Conservation (phyloP, 2,797 vertebrate species). For the Pogonophryne albipinna region DNA sequence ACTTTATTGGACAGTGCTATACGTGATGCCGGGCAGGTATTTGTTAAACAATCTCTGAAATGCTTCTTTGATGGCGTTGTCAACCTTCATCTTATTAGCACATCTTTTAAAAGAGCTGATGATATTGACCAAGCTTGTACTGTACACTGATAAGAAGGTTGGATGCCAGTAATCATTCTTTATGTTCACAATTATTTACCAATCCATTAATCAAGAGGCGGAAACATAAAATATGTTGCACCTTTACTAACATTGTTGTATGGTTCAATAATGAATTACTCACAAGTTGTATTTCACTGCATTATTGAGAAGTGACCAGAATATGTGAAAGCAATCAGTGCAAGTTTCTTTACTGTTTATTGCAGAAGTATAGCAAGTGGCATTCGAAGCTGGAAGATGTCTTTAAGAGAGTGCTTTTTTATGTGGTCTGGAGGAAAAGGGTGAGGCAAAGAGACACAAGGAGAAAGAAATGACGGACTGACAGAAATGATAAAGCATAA, state of each 20-base stretch:
- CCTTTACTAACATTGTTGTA: not conserved
- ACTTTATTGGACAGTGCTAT: constrained; percentile 23
- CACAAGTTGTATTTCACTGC: not conserved
- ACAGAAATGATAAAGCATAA: constrained; percentile 33
- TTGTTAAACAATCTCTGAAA: constrained; percentile 23
- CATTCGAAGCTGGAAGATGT: constrained; percentile 38
- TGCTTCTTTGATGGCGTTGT: constrained; percentile 30
- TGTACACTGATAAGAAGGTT: constrained; percentile 8
- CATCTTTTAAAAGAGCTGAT: constrained; percentile 3
- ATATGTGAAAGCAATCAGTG: not conserved
- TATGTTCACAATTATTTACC: not conserved
- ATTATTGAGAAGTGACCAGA: not conserved
- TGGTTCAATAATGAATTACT: not conserved
- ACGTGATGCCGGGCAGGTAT: constrained; percentile 4
- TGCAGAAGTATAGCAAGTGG: constrained; percentile 20
- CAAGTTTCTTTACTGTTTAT: not conserved
- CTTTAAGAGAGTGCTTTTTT: constrained; percentile 21
- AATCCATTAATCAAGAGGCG: not conserved
- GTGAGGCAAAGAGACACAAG: constrained; percentile 8
- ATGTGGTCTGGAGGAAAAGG: not conserved
- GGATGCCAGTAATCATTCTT: not conserved
- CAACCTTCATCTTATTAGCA: constrained; percentile 7
- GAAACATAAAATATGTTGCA: not conserved
- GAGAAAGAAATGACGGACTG: constrained; percentile 14
- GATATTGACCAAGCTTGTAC: constrained; percentile 1